Evolutionary conservation across 2,888 invertebrate genomes (phyloP).

Genomic region (Athripsodes cinereus): DNA sequence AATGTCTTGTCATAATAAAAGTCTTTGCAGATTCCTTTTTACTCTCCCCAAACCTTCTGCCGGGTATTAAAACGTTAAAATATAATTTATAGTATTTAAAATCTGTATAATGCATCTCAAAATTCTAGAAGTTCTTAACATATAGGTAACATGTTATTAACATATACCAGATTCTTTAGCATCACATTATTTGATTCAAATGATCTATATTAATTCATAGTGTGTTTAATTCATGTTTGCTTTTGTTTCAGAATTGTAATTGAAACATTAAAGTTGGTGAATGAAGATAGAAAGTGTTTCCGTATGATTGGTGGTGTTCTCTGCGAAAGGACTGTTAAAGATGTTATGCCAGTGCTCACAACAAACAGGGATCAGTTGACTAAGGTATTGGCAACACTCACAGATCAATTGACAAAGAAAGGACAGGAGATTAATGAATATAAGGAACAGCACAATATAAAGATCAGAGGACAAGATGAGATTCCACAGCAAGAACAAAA

Average conservation of each 20-base stretch:
- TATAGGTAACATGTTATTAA: too few relatives aligned
- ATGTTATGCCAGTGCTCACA: slow-evolving; percentile 78
- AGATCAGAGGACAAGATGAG: slow-evolving; percentile 66
- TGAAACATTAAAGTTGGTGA: slow-evolving; percentile 83
- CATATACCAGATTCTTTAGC: too few relatives aligned
- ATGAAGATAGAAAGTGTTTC: slow-evolving; percentile 81
- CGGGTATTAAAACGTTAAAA: too few relatives aligned
- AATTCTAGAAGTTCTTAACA: too few relatives aligned
- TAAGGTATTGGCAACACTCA: slow-evolving; percentile 70
- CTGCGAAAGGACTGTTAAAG: slow-evolving; percentile 87
- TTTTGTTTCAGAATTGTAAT: slow-evolving; percentile 75
- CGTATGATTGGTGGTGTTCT: slow-evolving; percentile 91
- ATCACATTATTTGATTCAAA: too few relatives aligned
- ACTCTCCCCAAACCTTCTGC: too few relatives aligned
- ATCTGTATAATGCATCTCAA: too few relatives aligned
- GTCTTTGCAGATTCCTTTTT: too few relatives aligned
- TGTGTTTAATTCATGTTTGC: too few relatives aligned
- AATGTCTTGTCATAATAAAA: too few relatives aligned
- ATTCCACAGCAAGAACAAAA: slow-evolving; percentile 25
- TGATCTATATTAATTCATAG: too few relatives aligned
- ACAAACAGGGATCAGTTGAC: slow-evolving; percentile 75
- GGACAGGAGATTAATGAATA: slow-evolving; percentile 88
- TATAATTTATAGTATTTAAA: too few relatives aligned
- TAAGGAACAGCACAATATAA: slow-evolving; percentile 84
- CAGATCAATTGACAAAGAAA: slow-evolving; percentile 77